Evolutionary conservation across 2,797 vertebrate species (phyloP), one percentile per base, ranked within the genome.

Genomic region (Scomberomorus guttatus): DNA sequence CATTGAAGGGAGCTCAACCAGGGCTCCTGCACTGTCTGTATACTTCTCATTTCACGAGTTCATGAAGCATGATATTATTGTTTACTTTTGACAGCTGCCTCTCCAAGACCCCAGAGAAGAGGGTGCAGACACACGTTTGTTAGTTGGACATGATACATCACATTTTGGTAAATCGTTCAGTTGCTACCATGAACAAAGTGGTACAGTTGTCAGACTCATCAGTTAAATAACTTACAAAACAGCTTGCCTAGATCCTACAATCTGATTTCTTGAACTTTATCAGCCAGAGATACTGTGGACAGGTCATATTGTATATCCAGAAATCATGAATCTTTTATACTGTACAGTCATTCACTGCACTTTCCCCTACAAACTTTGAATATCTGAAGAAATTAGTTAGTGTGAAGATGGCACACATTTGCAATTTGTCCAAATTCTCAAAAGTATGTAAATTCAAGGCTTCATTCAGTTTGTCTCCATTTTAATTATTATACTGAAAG

Each of bases 21-120:
- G 11, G 27, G 48, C 20, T 15, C 51, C 34, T 54, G 50, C 42
- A 59, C 44, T 69, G 65, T 37, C 12, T 65, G 25, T 42, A n/a
- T n/a, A 44, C 3, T 5, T 52, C 27, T 64, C 48, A 61, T 60
- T 57, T 58, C 55, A 71, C 52, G 57, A 78, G 60, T 32, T 58
- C 50, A 58, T 25, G 57, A 78, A 80, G 51, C 54, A 56, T 59
- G 18, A 55, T 44, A 56, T 79, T 81, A 46, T 29, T 50, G 52
- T 67, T 75, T 65, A 32, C 48, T 18, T 69, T 51, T 24, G 42
- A 82, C 48, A 79, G 34, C 39, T 46, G 37, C 63, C 8, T 29
- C 55, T 32, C 6, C 20, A 51, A 55, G 42, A 80, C 24, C 58
- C 58, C 32, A 8, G 11, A 39, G 14, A 2, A 56, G 52, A 37